Conservation (phyloP, 2,888 invertebrate species). For the Polyploca ridens region DNA sequence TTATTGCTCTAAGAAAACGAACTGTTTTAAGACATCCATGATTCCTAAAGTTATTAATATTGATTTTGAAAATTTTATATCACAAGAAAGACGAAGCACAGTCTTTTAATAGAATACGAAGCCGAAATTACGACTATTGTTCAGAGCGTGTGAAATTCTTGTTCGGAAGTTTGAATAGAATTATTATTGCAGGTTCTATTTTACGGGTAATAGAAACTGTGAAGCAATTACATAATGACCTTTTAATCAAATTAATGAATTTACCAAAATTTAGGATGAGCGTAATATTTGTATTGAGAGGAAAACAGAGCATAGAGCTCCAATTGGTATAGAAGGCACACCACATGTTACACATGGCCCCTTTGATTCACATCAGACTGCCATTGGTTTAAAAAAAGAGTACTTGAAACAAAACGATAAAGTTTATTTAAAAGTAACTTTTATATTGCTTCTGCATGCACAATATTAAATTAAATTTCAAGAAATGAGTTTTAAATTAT, state of each 20-base stretch:
- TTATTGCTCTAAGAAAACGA: no score
- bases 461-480: not conserved
- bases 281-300: not conserved
- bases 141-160: slow-evolving; percentile 57
- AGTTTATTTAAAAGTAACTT: no score
- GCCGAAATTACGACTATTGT: slow-evolving; percentile 53
- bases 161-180: slow-evolving; percentile 44
- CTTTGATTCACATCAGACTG: not conserved
- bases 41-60: not conserved
- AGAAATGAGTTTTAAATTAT: not conserved
- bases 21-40: not conserved
- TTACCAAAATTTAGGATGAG: not conserved
- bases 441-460: no score
- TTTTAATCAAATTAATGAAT: slow-evolving; percentile 8
- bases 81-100: slow-evolving; percentile 37
- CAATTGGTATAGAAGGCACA: no score
- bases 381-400: no score
- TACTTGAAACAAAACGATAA: not conserved
- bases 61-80: slow-evolving; percentile 37
- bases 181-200: slow-evolving; percentile 36
- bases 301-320: not conserved
- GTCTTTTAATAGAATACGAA: slow-evolving; percentile 17
- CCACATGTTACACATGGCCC: not conserved
- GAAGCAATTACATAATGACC: slow-evolving; percentile 36
- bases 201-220: slow-evolving; percentile 41